These are phyloP conservation scores for Trichomycterus rosablanca DNA, from an alignment of 2,113 vertebrate species.

Conservation along the genomic window DNA sequence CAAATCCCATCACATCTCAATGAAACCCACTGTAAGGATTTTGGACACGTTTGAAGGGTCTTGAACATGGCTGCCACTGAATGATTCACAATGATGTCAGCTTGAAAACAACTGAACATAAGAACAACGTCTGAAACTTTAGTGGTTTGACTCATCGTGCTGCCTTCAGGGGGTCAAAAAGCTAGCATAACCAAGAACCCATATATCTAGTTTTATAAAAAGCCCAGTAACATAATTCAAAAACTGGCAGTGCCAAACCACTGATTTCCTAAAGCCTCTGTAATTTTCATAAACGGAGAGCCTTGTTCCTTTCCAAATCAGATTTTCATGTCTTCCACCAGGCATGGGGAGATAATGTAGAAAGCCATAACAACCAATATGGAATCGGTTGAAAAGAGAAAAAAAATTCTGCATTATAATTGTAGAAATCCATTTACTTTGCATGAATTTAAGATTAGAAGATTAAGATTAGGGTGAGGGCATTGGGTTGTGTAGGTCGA, in stretches of 20 bases:
- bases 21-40: neutral
- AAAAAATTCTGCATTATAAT: no score
- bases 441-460: no score
- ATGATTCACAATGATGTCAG: slow-evolving; percentile 14
- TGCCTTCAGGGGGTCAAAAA: slow-evolving; percentile 11
- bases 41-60: neutral
- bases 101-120: slow-evolving; percentile 13
- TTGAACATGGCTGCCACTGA: neutral
- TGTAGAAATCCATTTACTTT: no score
- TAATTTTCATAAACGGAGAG: slow-evolving; percentile 24
- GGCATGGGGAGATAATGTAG: slow-evolving; percentile 10
- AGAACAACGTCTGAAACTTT: slow-evolving; percentile 2
- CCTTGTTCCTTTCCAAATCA: slow-evolving; percentile 11
- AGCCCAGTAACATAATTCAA: slow-evolving; percentile 22
- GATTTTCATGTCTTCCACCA: neutral
- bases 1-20: no score
- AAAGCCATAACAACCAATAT: neutral
- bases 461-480: no score
- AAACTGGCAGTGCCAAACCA: slow-evolving; percentile 25
- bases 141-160: slow-evolving; percentile 7
- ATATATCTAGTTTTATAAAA: neutral
- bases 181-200: slow-evolving; percentile 4
- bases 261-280: slow-evolving; percentile 25
- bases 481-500: no score
- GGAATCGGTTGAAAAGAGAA: no score